phyloP scores from a whole-genome alignment of 2,888 invertebrate species.

The Sarcophaga subvicina region DNA sequence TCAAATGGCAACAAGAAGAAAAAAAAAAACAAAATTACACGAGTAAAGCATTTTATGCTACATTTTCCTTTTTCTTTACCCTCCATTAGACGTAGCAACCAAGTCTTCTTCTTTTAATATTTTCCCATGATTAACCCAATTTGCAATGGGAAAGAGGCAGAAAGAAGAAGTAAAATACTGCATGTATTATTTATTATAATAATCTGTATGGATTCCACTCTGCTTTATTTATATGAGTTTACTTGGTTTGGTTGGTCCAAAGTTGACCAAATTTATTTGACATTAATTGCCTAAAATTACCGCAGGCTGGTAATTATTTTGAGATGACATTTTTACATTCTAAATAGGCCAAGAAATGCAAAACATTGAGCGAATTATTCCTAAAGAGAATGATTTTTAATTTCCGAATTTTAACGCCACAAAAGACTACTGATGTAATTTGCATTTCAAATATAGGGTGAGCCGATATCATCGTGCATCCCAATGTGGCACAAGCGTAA shows the following conservation, averaged over 20 bases:
- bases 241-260: neutral
- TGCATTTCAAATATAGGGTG: too few relatives aligned
- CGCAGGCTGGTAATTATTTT: neutral
- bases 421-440: too few relatives aligned
- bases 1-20: slow-evolving; percentile 7
- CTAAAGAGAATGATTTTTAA: too few relatives aligned
- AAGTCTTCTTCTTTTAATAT: neutral
- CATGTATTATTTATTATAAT: too few relatives aligned
- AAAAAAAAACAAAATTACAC: neutral
- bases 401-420: too few relatives aligned
- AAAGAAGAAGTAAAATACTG: neutral
- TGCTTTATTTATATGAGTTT: too few relatives aligned
- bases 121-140: slow-evolving; percentile 45
- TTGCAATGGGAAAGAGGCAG: neutral
- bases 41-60: neutral
- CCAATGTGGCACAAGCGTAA: too few relatives aligned
- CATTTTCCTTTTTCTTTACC: slow-evolving; percentile 23
- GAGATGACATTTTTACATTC: neutral
- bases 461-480: too few relatives aligned
- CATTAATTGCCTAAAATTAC: neutral
- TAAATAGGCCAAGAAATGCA: neutral
- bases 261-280: neutral
- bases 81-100: neutral
- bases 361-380: neutral
- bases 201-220: too few relatives aligned